Evolutionary conservation across 2,797 vertebrate genomes (phyloP), one percentile per base, ranked within the genome.

Genomic region (Spinus olivaceus): DNA sequence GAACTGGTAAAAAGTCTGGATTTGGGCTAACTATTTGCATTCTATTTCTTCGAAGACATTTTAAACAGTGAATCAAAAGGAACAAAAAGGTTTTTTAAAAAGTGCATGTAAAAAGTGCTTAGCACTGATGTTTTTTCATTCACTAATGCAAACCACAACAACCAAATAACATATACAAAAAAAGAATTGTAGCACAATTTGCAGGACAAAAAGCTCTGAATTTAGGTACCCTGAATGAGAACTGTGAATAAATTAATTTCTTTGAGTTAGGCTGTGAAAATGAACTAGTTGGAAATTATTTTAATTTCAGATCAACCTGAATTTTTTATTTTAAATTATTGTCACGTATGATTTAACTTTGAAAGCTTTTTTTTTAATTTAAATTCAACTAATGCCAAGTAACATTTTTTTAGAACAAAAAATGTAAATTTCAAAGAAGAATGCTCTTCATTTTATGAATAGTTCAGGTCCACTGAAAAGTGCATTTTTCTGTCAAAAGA

Each of bases 81-180:
- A 1, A 8, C 37, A 27, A 35, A 21, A 47, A 13, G 2, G 0
- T 3, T 67, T 69, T 80, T 20, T 0, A 33, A 60, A 54, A 57
- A 39, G 3, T 28, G 3, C 8, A 28, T 37, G 6, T 4, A 79
- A 47, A 66, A 87, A 14, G 14, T 56, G 10, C 7, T 84, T 44
- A 70, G 19, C 28, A 25, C 6, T 32, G 20, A 23, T 25, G 37
- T 14, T 37, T 82, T 56, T 81, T 51, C 9, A 46, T 66, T 78
- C 22, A 25, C 7, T 64, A 9, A 50, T 47, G 12, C 37, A 86
- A 95, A 65, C 24, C 15, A 63, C 18, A n/a, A 74, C 4, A 83
- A 71, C 21, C 2, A 91, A 70, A 70, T 46, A 67, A 28, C 4
- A 84, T 84, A 76, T 9, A 28, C 0, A 13, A 44, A 57, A 25